Conservation (phyloP, 2,888 invertebrate genomes). For the Ethmia dodecea region DNA sequence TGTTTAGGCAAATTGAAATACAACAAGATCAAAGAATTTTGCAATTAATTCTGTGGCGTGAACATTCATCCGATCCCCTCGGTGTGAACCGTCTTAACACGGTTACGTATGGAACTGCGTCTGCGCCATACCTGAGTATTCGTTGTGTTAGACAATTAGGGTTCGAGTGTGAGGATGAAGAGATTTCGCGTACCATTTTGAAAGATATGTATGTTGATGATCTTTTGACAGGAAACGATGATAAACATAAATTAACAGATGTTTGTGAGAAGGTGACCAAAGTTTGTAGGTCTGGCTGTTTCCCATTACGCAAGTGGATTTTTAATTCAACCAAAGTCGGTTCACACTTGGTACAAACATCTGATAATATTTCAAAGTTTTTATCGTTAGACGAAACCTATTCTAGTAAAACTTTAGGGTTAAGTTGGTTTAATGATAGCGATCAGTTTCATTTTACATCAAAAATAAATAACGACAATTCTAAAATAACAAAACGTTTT, state of each 20-base stretch:
- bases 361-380: background rate
- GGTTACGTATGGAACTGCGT: conserved; percentile 16
- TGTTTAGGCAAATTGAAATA: conserved; percentile 29
- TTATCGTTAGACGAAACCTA: background rate
- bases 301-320: conserved; percentile 5
- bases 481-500: background rate
- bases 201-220: conserved; percentile 20
- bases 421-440: background rate
- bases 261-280: conserved; percentile 2
- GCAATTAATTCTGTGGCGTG: conserved; percentile 34
- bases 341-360: background rate
- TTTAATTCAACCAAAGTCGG: too few species aligned
- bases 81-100: conserved; percentile 12
- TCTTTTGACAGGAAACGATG: conserved; percentile 10
- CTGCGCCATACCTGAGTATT: conserved; percentile 29
- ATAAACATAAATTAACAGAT: background rate
- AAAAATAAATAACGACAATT: background rate
- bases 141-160: conserved; percentile 29
- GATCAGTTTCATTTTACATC: background rate
- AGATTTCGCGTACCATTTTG: conserved; percentile 18
- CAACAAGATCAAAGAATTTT: conserved; percentile 23
- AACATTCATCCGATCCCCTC: conserved; percentile 14
- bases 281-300: background rate
- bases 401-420: background rate
- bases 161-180: conserved; percentile 23